phyloP scores from a whole-genome alignment of 1,140 invertebrate genomes.

The Orius insidiosus region DNA sequence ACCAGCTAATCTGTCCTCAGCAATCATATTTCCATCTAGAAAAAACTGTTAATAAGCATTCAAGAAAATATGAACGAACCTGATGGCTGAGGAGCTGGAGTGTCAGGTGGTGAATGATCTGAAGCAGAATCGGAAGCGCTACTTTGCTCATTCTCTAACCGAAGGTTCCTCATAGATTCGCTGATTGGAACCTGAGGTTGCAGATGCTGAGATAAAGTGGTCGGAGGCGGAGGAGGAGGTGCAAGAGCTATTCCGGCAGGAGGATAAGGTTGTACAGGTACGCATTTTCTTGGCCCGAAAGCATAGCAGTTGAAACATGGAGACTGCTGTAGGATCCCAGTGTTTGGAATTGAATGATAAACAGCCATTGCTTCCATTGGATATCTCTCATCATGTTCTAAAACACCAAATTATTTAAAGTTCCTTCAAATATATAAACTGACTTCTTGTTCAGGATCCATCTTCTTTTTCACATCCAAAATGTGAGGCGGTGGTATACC shows the following conservation, averaged over 20 bases:
- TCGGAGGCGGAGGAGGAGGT: slow-evolving; percentile 2
- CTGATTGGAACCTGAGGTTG: slow-evolving; percentile 2
- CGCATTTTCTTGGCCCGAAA: too few relatives aligned
- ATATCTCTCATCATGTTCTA: slow-evolving; percentile 6
- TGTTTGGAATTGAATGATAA: neutral
- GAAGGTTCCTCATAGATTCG: neutral
- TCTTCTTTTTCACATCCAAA: slow-evolving; percentile 11
- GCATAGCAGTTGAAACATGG: too few relatives aligned
- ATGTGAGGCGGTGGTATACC: slow-evolving; percentile 7
- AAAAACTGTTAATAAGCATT: too few relatives aligned
- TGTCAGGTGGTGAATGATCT: slow-evolving; percentile 19
- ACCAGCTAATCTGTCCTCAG: slow-evolving; percentile 13
- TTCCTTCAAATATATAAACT: too few relatives aligned
- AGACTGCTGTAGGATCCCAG: too few relatives aligned
- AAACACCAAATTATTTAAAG: neutral
- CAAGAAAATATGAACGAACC: too few relatives aligned
- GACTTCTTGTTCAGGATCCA: slow-evolving; percentile 7
- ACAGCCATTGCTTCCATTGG: slow-evolving; percentile 5
- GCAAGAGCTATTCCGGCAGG: neutral
- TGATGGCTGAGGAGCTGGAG: slow-evolving; percentile 10
- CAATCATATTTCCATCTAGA: slow-evolving; percentile 6
- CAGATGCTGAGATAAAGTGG: neutral
- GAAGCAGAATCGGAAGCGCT: slow-evolving; percentile 16
- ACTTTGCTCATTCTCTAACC: slow-evolving; percentile 7
- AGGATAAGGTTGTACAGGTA: too few relatives aligned